Base-by-base conservation (phyloP, 2,113 vertebrate species). In the Euleptes europaea region DNA sequence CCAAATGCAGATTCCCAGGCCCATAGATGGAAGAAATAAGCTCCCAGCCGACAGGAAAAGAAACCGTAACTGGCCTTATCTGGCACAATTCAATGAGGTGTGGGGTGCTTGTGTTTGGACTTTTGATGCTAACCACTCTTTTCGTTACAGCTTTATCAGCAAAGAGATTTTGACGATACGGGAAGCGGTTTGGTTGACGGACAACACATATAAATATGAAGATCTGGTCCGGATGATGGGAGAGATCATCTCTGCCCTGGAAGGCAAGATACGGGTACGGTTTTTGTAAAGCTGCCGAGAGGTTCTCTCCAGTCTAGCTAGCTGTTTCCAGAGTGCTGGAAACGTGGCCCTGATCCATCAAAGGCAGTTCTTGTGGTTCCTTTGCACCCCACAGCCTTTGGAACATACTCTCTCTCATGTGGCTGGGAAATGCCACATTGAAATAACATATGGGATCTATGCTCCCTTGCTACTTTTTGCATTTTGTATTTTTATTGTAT, bases 221-320 rank as follows among this genome's bases (percentile, higher is more conserved):
- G 99, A 99, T 90, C 88, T 99, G 89, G 99, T 99, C 60, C 96
- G 98, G 82, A 99, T 99, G 98, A 99, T 99, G 99, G 99, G 98
- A 0, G 99, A 99, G 91, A 97, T 99, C 1, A 95, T 98, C 83
- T 97, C 99, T 44, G 97, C 98, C 63, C 95, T 99, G 80, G 96
- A 97, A 83, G 99, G 99, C 42, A 99, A 96, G 93, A 99, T 99
- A 91, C 95, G 97, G 92, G 99, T 99, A 91, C 96, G 98, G 93
- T 28, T 28, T 5, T 80, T 87, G 44, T 49, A 19, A 79, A 74
- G 42, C 5, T 4, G 42, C 40, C 49, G 33, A 42, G 1, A 5
- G 3, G 13, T 33, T 72, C 42, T 26, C 74, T 84, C 21, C 77
- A 71, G 0, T 28, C 63, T 28, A 51, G 42, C 42, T 17, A 79